phyloP scores from a whole-genome alignment of 2,888 invertebrate species.

The Seladonia tumulorum region DNA sequence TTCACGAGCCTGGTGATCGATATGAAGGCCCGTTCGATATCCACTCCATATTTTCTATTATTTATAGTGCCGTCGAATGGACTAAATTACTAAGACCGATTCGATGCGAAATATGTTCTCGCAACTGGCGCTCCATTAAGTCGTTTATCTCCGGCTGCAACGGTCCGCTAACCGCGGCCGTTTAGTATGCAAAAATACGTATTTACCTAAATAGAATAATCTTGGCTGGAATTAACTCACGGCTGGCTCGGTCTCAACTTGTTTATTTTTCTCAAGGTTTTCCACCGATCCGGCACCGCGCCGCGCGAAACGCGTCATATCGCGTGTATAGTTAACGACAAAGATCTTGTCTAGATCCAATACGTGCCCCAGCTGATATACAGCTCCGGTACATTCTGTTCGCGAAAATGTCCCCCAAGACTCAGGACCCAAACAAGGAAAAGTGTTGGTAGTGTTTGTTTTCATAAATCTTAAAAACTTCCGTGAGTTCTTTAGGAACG shows the following conservation, averaged over 20 bases:
- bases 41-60: background rate
- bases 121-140: background rate
- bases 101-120: background rate
- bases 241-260: slow-evolving; percentile 3
- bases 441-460: no score
- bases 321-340: background rate
- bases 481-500: background rate
- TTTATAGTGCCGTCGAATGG: background rate
- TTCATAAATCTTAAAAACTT: background rate
- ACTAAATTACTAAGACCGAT: background rate
- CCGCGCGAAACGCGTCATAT: background rate
- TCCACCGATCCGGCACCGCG: no score
- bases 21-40: background rate
- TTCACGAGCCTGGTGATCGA: background rate
- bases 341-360: background rate
- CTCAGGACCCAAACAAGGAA: no score
- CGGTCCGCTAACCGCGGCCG: background rate
- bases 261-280: slow-evolving; percentile 21
- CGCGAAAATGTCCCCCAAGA: background rate
- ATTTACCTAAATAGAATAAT: slow-evolving; percentile 17
- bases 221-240: slow-evolving; percentile 11
- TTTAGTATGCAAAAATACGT: slow-evolving; percentile 8
- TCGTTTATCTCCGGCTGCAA: background rate
- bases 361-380: background rate
- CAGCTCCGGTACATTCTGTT: background rate